Evolutionary conservation across 92 coral and sea anemone species (phyloP).

Genomic region (Phenganax subtilis): DNA sequence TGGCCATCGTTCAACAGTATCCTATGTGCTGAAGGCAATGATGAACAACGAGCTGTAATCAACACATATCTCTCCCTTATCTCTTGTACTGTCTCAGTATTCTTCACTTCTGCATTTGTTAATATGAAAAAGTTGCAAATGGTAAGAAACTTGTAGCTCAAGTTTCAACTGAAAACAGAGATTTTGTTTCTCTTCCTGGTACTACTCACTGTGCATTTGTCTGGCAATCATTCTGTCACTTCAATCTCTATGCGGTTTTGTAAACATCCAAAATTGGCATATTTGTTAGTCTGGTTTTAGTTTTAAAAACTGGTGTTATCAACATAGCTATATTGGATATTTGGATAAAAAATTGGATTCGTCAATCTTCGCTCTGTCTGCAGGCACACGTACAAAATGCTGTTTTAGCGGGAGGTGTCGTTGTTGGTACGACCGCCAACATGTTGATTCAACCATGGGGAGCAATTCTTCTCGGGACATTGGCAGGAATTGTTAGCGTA

Average conservation of each 20-base stretch:
- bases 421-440: slow-evolving; percentile 23
- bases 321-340: too few species aligned
- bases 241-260: too few species aligned
- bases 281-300: too few species aligned
- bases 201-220: too few species aligned
- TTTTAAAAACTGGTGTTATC: too few species aligned
- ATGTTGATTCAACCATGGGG: slow-evolving; percentile 34
- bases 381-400: slow-evolving; percentile 29
- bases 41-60: slow-evolving; percentile 82
- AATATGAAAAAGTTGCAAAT: slow-evolving; percentile 63
- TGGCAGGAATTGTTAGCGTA: slow-evolving; percentile 23
- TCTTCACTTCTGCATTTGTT: slow-evolving; percentile 62
- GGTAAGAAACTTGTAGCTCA: slow-evolving; percentile 46
- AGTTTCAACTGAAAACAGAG: too few species aligned
- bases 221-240: too few species aligned
- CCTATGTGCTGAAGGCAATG: slow-evolving; percentile 66
- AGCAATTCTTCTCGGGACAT: slow-evolving; percentile 10
- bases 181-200: too few species aligned
- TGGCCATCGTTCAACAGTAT: slow-evolving; percentile 95
- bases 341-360: too few species aligned
- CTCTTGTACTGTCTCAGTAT: slow-evolving; percentile 69
- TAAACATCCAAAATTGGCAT: too few species aligned
- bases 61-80: slow-evolving; percentile 81
- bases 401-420: slow-evolving; percentile 23
- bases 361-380: background rate